phyloP scores from a whole-genome alignment of 2,888 invertebrate species.

The Timema cristinae region DNA sequence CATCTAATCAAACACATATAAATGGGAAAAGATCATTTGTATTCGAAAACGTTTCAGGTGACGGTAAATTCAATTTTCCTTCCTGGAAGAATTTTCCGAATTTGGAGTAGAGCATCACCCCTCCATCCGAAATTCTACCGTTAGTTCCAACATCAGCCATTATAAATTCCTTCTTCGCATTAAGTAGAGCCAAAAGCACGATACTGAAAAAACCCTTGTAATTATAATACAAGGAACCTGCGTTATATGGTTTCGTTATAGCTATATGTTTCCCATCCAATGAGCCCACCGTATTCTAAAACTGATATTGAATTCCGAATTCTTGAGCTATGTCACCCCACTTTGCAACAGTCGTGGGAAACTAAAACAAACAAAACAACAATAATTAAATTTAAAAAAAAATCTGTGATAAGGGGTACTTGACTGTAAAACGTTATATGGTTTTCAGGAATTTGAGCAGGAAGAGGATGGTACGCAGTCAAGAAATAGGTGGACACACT shows the following conservation, averaged over 20 bases:
- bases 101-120: background rate
- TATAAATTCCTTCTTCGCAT: background rate
- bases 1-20: background rate
- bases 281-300: conserved; percentile 1
- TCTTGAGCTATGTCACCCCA: background rate
- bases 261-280: conserved; percentile 6
- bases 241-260: background rate
- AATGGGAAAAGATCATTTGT: background rate
- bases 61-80: background rate
- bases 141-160: background rate
- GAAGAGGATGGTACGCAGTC: too few relatives aligned
- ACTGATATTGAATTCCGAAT: background rate
- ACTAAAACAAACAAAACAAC: background rate
- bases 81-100: background rate
- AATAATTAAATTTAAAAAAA: background rate
- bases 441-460: too few relatives aligned
- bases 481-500: too few relatives aligned
- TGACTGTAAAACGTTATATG: too few relatives aligned
- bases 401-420: too few relatives aligned
- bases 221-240: background rate
- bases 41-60: background rate
- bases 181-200: background rate
- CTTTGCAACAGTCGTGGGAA: background rate
- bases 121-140: background rate
- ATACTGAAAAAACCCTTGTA: conserved; percentile 2